Evolutionary conservation across 2,888 invertebrate species (phyloP), one percentile per base, ranked within the genome.

Genomic region (Diaphora mendica): DNA sequence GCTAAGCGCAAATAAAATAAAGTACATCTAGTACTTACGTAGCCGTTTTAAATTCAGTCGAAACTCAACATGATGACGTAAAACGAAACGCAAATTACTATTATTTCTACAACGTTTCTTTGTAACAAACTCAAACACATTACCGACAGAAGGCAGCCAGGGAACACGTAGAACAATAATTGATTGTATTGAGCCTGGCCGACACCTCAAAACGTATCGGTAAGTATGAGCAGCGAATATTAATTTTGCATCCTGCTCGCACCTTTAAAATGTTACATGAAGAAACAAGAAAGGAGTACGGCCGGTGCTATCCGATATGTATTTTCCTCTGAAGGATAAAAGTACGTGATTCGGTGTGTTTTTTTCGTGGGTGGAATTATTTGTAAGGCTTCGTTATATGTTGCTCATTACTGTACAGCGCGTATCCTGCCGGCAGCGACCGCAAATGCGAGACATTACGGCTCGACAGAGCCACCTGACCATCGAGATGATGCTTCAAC

Each of bases 361-460:
- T 95, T 95, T 95, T 95, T 94, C 92, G 92, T 94, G 91, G 94
- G 92, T 94, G 88, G 93, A 94, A 94, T 95, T 95, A 95, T 95
- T 95, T 95, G 95, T 95, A 95, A 90, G 95, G 95, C 92, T 95
- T 95, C 95, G 90, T 94, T 94, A 94, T 94, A 93, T 94, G 95
- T 93, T 92, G 95, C 95, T 95, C 95, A 95, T 95, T 95, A 95
- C 92, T 88, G 91, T 92, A 94, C 95, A 94, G 95, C 91, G 87
- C 89, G 95, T 94, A 95, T 95, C 95, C 95, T 95, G 93, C 91
- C 91, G 86, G 89, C 86, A 86, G 88, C 89, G 92, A 95, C 95
- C 95, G 93, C 95, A 95, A 95, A 93, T 93, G 94, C 91, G 92
- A 92, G 93, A 93, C 94, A 94, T 94, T 92, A 93, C 91, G 87